Conservation (phyloP, 2,797 vertebrate genomes). For the Brotula barbata region DNA sequence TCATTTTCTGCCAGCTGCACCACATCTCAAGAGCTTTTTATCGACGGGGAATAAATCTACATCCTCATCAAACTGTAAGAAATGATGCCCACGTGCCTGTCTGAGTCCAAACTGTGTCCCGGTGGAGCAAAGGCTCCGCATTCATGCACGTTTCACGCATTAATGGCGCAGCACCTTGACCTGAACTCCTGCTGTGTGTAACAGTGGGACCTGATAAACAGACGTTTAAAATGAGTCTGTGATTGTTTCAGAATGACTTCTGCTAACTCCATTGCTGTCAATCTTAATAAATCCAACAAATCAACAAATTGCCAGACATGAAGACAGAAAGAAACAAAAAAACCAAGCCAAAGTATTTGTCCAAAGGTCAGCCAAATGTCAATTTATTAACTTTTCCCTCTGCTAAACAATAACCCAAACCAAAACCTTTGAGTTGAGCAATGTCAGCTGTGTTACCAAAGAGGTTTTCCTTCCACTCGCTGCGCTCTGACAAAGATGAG, state of each 20-base stretch:
- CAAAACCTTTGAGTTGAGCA: constrained; percentile 42
- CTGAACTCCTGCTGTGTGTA: constrained; percentile 27
- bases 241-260: constrained; percentile 11
- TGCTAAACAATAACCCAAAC: constrained; percentile 39
- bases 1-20: constrained; percentile 37
- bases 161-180: constrained; percentile 23
- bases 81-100: constrained; percentile 43
- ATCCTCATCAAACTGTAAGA: constrained; percentile 51
- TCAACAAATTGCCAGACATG: constrained; percentile 29
- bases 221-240: constrained; percentile 1
- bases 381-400: constrained; percentile 38
- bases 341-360: constrained; percentile 13
- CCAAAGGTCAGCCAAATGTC: constrained; percentile 54
- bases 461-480: constrained; percentile 14
- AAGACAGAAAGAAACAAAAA: constrained; percentile 1
- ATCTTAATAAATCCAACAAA: constrained; percentile 30
- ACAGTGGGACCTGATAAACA: constrained; percentile 27
- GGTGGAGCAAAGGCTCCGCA: constrained; percentile 20
- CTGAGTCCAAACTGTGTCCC: constrained; percentile 41
- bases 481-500: constrained; percentile 42
- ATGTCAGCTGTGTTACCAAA: constrained; percentile 16
- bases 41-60: constrained; percentile 19
- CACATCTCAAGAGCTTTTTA: constrained; percentile 49
- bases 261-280: constrained; percentile 20
- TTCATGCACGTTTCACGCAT: constrained; percentile 18